A percentile compares a stretch with the other conserved stretches of the same genome.
phyloP scores from a whole-genome alignment of 2,113 vertebrate species.

The Martes martes region DNA sequence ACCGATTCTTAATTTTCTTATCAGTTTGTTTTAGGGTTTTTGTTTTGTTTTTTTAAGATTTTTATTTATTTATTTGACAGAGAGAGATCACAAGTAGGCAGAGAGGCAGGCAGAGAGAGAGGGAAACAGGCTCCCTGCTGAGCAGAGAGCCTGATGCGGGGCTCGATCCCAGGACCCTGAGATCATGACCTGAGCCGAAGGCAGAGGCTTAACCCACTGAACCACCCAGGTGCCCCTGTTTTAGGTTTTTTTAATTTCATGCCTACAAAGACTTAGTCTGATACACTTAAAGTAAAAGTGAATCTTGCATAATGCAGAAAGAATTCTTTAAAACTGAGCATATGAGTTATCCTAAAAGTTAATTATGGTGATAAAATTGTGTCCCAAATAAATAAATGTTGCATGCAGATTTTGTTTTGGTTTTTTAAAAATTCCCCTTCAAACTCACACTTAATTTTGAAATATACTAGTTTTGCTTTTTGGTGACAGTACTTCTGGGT shows the following conservation, averaged over 20 bases:
- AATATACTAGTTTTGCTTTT: not conserved
- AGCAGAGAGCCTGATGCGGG: no score
- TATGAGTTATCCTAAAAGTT: not conserved
- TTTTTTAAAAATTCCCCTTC: not conserved
- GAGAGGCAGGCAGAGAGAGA: no score
- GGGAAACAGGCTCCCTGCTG: no score
- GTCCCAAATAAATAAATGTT: not conserved
- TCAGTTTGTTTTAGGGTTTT: not conserved
- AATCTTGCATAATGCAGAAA: not conserved
- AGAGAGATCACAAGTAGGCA: no score
- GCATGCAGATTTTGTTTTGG: not conserved
- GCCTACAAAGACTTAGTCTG: not conserved
- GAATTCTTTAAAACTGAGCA: not conserved
- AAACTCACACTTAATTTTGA: not conserved
- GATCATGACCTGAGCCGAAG: no score
- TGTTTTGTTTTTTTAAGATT: no score
- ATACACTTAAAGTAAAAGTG: not conserved
- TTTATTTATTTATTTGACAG: no score
- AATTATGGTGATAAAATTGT: not conserved
- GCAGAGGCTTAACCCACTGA: no score
- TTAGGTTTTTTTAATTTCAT: not conserved
- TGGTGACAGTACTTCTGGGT: not conserved
- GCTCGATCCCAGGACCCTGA: no score
- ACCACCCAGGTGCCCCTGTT: no score
- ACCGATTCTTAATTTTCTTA: not conserved